A percentile compares a stretch with the other conserved stretches of the same genome.
Conservation (phyloP, 2,888 invertebrate species). For the Macrosiphum euphorbiae region DNA sequence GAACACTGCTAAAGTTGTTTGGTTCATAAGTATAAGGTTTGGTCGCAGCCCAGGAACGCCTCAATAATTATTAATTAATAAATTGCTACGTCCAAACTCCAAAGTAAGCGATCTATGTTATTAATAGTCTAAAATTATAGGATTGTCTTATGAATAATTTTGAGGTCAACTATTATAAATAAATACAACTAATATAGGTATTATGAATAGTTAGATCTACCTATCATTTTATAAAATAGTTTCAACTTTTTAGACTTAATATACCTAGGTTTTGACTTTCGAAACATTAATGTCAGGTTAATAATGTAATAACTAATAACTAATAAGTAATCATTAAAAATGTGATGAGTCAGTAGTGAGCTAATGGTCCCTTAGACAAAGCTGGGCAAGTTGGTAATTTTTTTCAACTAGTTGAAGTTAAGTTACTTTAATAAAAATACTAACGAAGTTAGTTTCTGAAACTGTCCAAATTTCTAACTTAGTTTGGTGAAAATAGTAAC, state of each 20-base stretch:
- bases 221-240: neutral
- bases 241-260: neutral
- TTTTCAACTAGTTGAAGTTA: too few species aligned
- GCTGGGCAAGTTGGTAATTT: too few species aligned
- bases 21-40: conserved; percentile 54
- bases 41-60: conserved; percentile 27
- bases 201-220: neutral
- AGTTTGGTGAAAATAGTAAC: too few species aligned
- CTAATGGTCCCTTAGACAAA: neutral
- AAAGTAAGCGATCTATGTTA: conserved; percentile 51
- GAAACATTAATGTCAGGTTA: neutral
- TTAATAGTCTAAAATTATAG: conserved; percentile 44
- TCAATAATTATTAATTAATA: conserved; percentile 57
- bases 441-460: too few species aligned
- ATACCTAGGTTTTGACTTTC: neutral
- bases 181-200: neutral
- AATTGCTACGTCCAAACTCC: conserved; percentile 25
- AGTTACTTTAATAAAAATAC: too few species aligned
- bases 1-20: conserved; percentile 28
- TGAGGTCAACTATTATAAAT: neutral
- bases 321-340: neutral
- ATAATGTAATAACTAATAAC: too few species aligned
- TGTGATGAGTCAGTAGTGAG: neutral
- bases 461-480: too few species aligned
- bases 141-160: conserved; percentile 32